phyloP scores from a whole-genome alignment of 2,888 invertebrate species.

The Blastobasis lacticolella region DNA sequence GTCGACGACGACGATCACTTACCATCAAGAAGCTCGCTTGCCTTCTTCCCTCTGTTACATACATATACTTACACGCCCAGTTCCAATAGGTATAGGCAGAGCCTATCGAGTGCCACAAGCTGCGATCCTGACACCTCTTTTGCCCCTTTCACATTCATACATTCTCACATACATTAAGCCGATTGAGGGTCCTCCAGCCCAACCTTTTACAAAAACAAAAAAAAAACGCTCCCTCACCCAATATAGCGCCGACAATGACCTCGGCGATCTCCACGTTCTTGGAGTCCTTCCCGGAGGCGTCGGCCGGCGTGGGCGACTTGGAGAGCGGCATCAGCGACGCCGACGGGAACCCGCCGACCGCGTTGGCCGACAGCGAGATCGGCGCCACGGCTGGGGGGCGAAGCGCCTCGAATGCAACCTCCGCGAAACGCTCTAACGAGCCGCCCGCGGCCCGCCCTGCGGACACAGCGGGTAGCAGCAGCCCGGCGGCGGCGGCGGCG shows the following conservation, averaged over 20 bases:
- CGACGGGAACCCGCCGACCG: constrained; percentile 78
- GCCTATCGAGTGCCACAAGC: too few species aligned
- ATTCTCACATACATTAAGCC: too few species aligned
- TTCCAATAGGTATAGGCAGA: too few species aligned
- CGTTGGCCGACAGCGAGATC: constrained; percentile 85
- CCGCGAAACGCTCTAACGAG: constrained; percentile 82
- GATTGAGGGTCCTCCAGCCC: too few species aligned
- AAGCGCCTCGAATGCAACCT: constrained; percentile 84
- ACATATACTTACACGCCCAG: too few species aligned
- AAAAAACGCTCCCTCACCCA: constrained; percentile 76
- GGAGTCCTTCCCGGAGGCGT: constrained; percentile 84
- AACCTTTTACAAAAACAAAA: background rate
- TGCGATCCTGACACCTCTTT: too few species aligned
- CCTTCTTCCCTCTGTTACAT: too few species aligned
- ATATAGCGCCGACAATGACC: constrained; percentile 96
- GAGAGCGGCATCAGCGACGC: constrained; percentile 82
- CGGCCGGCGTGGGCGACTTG: constrained; percentile 87
- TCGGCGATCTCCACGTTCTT: constrained; percentile 96
- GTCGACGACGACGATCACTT: too few species aligned
- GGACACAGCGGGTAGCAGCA: constrained; percentile 33
- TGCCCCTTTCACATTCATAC: too few species aligned
- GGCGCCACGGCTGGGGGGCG: constrained; percentile 81
- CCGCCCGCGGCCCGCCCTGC: constrained; percentile 74
- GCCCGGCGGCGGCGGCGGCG: constrained; percentile 47
- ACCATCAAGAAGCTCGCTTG: too few species aligned